Evolutionary conservation across 2,797 vertebrate species (phyloP).

Genomic region (Pantherophis vulpinus): DNA sequence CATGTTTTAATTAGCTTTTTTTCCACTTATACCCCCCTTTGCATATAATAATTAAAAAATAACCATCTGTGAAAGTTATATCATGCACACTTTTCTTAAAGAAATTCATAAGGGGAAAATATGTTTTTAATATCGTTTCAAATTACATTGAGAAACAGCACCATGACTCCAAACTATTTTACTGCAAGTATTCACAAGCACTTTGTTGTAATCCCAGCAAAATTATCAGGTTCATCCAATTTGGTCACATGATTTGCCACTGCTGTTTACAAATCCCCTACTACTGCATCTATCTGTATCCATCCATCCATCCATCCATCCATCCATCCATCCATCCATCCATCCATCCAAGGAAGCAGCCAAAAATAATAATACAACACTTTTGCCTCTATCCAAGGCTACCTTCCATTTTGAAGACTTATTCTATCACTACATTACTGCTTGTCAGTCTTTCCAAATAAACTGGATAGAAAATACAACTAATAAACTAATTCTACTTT

Average conservation of each 20-base stretch:
- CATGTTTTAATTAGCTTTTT: neutral
- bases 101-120: neutral
- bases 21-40: neutral
- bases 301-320: neutral
- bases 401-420: neutral
- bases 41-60: neutral
- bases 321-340: neutral
- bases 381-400: neutral
- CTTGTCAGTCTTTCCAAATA: neutral
- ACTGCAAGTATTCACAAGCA: neutral
- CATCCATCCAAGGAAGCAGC: neutral
- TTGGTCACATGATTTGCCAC: neutral
- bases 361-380: neutral
- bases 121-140: neutral
- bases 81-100: neutral
- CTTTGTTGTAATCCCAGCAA: neutral
- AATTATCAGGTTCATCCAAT: neutral
- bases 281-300: neutral
- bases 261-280: neutral
- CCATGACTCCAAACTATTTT: neutral
- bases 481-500: neutral
- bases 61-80: neutral
- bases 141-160: neutral
- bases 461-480: neutral
- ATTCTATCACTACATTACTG: neutral